Evolutionary conservation across 30 jellyfish, hydroid and myxozoan species (phyloP).

Genomic region (Turritopsis rubra): DNA sequence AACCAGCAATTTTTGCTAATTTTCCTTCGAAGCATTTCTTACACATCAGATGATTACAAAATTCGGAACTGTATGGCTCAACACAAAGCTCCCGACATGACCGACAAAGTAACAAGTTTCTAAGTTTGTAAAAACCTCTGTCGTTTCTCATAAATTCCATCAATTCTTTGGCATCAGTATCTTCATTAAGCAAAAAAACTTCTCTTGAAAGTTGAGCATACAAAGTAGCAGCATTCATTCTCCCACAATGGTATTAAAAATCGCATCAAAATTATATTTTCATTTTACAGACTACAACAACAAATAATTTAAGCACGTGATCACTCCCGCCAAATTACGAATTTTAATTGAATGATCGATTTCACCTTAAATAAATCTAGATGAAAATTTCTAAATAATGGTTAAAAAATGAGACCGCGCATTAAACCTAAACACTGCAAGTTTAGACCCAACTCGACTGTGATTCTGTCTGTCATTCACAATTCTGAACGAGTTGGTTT

Average conservation of each 20-base stretch:
- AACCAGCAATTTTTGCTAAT: conserved; percentile 29
- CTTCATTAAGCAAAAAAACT: conserved; percentile 8
- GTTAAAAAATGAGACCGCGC: neutral
- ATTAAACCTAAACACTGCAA: neutral
- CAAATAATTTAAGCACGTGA: conserved; percentile 18
- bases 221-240: conserved; percentile 32
- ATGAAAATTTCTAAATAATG: neutral
- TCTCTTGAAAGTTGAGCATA: conserved; percentile 28
- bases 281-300: neutral
- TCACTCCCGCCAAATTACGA: conserved; percentile 23
- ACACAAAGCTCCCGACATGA: conserved; percentile 43
- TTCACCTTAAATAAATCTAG: neutral
- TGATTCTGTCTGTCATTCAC: neutral
- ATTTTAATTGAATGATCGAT: neutral
- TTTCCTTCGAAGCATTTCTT: conserved; percentile 43
- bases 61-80: conserved; percentile 56
- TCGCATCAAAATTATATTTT: neutral
- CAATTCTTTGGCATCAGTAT: conserved; percentile 12
- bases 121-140: conserved; percentile 36
- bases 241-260: neutral
- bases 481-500: neutral
- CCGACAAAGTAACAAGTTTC: conserved; percentile 61
- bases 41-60: conserved; percentile 66
- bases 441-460: neutral
- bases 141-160: conserved; percentile 15